Base-by-base conservation (phyloP, 1,140 invertebrate species). In the Thaumetopoea pityocampa region DNA sequence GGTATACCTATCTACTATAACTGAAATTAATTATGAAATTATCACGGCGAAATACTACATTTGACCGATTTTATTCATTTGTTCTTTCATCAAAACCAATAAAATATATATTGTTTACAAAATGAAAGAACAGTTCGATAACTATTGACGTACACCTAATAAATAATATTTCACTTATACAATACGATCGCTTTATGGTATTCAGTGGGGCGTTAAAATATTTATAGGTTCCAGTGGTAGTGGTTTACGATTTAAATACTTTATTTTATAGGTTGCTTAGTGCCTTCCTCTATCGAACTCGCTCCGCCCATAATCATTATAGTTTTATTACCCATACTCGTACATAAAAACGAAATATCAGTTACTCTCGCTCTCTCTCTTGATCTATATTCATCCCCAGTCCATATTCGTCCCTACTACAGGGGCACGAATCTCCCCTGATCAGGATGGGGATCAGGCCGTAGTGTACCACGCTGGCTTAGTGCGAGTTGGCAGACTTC, bases 241-340 rank as follows among this genome's bases (percentile, higher is more conserved):
- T 45, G 42, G 55, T 62, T 62, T 63, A 63, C 51, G 51, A 63
- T 33, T 35, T 45, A 20, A 10, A 29, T 44, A 17, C 20, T 35
- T 44, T 44, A 17, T 28, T 35, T 44, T 44, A 44, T 35, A 10
- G 18, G 12, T n/a, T 30, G 16, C 14, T 22, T 12, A 22, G 18
- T 22, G 22, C 27, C 11, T 35, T 16, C 34, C 10, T 32, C 29
- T 20, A 29, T 20, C 11, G 38, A 30, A n/a, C n/a, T n/a, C 18
- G 27, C 11, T 30, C 10, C 8, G n/a, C 5, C 22, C 29, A 29
- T 14, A 14, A 4, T 12, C 15, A 15, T 14, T 29, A 29, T 16
- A 15, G 28, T 16, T 16, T 5, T 4, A 26, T 5, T 3, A 10
- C 9, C n/a, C n/a, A n/a, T n/a, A n/a, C n/a, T n/a, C n/a, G n/a